Percentiles rank a stretch among this genome's conserved stretches.
Evolutionary conservation across 2,797 vertebrate species (phyloP).

Genomic region (Enteromius argenteus): DNA sequence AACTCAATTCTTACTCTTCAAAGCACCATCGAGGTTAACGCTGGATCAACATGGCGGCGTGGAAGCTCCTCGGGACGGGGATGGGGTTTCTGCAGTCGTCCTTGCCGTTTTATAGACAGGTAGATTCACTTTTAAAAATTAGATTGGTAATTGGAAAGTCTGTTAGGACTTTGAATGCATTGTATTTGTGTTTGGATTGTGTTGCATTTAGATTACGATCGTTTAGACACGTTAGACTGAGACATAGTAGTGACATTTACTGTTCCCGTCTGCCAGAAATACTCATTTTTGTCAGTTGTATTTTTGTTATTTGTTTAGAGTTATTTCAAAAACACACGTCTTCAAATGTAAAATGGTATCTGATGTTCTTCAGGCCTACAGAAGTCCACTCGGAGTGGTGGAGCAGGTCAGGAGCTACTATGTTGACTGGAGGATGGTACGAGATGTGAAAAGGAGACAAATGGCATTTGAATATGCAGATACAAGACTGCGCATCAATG

Average conservation of each 20-base stretch:
- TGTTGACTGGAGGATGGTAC: conserved; percentile 94
- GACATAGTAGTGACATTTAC: not conserved
- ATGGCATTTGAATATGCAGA: conserved; percentile 90
- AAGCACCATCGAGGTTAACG: not conserved
- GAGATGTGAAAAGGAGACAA: conserved; percentile 92
- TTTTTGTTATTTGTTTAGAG: not conserved
- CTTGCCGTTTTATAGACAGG: conserved; percentile 51
- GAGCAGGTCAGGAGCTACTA: conserved; percentile 86
- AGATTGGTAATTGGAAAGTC: not conserved
- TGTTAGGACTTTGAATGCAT: not conserved
- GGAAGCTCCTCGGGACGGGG: conserved; percentile 69
- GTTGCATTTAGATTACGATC: not conserved
- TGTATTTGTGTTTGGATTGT: not conserved
- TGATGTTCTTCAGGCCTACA: conserved; percentile 70
- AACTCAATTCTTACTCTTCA: not conserved
- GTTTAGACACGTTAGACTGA: not conserved
- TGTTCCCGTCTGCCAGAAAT: not conserved
- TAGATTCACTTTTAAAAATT: not conserved
- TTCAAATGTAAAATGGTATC: conserved; percentile 57
- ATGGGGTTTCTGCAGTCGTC: conserved; percentile 56
- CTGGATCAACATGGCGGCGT: conserved; percentile 73
- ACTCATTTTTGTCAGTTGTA: not conserved
- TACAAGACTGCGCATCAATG: conserved; percentile 90
- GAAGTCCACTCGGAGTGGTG: conserved; percentile 70
- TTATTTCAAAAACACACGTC: not conserved